phyloP scores from a whole-genome alignment of 2,797 vertebrate species.

The Myiotriccus ornatus region DNA sequence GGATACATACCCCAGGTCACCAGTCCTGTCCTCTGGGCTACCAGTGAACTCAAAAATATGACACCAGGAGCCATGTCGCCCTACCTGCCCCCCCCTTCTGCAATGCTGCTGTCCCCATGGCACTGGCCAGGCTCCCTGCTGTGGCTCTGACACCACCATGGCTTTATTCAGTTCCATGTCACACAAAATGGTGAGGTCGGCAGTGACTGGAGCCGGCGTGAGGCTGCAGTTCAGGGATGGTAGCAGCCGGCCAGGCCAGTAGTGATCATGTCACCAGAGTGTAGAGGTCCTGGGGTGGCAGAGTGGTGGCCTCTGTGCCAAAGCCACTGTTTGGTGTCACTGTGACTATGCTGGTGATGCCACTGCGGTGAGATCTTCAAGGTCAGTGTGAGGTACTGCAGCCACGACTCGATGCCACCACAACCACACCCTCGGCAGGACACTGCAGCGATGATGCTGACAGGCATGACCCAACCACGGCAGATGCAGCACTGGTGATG shows the following conservation, averaged over 20 bases:
- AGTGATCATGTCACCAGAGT: rapidly evolving
- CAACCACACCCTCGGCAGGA: too few relatives aligned
- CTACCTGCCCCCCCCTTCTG: neutral
- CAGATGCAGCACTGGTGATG: too few relatives aligned
- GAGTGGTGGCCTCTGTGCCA: rapidly evolving
- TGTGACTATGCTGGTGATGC: neutral
- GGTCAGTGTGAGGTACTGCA: neutral
- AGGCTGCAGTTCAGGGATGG: neutral
- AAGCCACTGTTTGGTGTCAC: neutral
- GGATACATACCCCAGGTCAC: neutral
- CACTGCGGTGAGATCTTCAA: neutral
- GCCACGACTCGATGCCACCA: neutral
- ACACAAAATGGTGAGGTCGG: neutral
- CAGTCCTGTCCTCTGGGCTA: neutral
- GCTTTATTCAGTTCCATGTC: neutral
- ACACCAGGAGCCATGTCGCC: neutral
- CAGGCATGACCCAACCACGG: neutral
- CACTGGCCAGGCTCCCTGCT: neutral
- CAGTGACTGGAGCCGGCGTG: rapidly evolving
- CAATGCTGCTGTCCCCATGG: neutral
- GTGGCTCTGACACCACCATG: neutral
- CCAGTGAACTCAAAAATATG: neutral
- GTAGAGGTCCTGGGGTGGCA: neutral
- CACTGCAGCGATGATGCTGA: neutral
- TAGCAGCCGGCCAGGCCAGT: neutral